Evolutionary conservation across 2,797 vertebrate species (phyloP).

Genomic region (Podargus strigoides): DNA sequence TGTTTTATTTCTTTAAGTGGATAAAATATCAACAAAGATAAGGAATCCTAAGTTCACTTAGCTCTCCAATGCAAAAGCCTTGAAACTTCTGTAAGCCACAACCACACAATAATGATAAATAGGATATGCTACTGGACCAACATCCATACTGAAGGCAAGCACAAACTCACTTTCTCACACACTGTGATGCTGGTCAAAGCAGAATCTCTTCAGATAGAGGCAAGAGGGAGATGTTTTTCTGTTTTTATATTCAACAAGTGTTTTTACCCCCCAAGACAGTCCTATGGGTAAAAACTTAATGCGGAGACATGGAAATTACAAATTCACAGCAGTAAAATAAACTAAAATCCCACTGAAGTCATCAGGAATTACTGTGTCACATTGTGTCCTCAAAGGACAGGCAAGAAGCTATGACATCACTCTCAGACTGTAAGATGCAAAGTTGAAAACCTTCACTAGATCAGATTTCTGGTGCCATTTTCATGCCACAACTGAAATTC

Average conservation of each 20-base stretch:
- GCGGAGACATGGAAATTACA: background rate
- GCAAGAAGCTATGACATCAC: background rate
- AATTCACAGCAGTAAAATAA: background rate
- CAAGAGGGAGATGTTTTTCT: background rate
- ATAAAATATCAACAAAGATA: background rate
- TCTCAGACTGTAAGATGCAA: background rate
- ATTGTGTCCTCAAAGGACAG: background rate
- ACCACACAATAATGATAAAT: background rate
- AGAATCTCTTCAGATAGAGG: background rate
- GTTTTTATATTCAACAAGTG: background rate
- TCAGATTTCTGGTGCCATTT: background rate
- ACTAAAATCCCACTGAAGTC: background rate
- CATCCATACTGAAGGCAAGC: background rate
- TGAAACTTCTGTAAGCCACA: background rate
- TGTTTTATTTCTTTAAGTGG: background rate
- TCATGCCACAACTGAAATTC: accelerated
- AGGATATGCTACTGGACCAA: background rate
- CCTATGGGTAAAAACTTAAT: background rate
- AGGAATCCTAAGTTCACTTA: background rate
- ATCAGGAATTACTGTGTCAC: background rate
- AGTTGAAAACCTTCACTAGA: background rate
- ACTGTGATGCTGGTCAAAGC: background rate
- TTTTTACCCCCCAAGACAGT: background rate
- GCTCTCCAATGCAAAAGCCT: background rate
- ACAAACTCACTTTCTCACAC: background rate